Conservation (phyloP, 2,797 vertebrate genomes). For the Scyliorhinus canicula region DNA sequence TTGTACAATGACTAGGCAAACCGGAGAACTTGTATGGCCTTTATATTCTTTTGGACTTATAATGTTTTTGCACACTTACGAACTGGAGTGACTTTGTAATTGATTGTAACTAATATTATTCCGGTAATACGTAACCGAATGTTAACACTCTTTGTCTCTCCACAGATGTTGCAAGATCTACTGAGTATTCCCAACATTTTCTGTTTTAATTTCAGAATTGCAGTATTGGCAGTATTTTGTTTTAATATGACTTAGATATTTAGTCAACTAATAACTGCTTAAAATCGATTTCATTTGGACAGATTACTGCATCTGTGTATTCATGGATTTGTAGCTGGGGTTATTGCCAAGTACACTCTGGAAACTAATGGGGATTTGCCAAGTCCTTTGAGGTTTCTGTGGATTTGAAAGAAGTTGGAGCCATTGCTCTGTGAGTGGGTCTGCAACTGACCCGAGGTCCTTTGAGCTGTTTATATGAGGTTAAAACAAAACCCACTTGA, state of each 20-base stretch:
- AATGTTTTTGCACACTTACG: background rate
- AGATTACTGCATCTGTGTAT: background rate
- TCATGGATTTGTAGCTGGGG: background rate
- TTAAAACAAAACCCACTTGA: slow-evolving; percentile 5
- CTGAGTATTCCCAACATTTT: background rate
- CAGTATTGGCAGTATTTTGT: no score
- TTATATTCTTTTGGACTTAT: background rate
- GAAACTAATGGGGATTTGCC: background rate
- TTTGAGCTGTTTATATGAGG: background rate
- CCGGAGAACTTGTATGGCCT: background rate
- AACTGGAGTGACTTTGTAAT: background rate
- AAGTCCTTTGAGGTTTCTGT: slow-evolving; percentile 24
- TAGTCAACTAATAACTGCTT: background rate
- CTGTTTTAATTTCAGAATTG: background rate
- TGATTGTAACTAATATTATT: background rate
- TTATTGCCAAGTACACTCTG: background rate
- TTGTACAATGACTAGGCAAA: background rate
- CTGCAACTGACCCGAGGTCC: background rate
- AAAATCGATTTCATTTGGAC: background rate
- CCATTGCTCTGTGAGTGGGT: background rate
- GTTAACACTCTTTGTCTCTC: background rate
- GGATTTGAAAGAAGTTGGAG: background rate
- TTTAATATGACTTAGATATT: background rate
- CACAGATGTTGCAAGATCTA: background rate
- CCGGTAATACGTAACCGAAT: background rate